Evolutionary conservation across 1,140 invertebrate species (phyloP).

Genomic region (Adoxophyes honmai): DNA sequence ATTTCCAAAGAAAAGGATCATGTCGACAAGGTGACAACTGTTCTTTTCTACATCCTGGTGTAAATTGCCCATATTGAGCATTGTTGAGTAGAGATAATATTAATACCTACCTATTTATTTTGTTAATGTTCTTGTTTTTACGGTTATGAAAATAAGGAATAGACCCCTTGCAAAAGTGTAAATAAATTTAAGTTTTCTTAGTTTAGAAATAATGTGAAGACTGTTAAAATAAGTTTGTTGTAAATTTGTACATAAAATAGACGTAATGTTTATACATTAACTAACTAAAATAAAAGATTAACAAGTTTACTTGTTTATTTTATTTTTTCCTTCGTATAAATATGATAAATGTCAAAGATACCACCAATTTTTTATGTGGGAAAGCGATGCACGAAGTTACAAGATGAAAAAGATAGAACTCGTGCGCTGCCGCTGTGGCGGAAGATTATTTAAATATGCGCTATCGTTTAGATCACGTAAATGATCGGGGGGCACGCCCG

Average conservation of each 20-base stretch:
- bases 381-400: too few species aligned
- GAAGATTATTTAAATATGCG: too few species aligned
- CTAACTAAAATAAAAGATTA: neutral
- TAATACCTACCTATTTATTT: too few species aligned
- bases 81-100: neutral
- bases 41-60: conserved; percentile 86
- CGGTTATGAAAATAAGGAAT: too few species aligned
- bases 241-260: conserved; percentile 41
- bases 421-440: too few species aligned
- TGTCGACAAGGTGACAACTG: conserved; percentile 88
- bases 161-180: too few species aligned
- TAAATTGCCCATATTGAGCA: conserved; percentile 78
- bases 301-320: neutral
- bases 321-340: neutral
- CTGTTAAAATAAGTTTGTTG: conserved; percentile 38
- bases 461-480: too few species aligned
- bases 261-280: neutral
- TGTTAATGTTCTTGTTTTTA: too few species aligned
- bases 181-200: neutral
- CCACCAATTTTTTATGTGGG: too few species aligned
- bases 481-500: too few species aligned
- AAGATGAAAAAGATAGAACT: too few species aligned
- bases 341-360: too few species aligned
- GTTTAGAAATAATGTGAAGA: conserved; percentile 26
- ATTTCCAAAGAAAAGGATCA: conserved; percentile 86